Conservation (phyloP, 2,797 vertebrate genomes). For the Oryzias sinensis region DNA sequence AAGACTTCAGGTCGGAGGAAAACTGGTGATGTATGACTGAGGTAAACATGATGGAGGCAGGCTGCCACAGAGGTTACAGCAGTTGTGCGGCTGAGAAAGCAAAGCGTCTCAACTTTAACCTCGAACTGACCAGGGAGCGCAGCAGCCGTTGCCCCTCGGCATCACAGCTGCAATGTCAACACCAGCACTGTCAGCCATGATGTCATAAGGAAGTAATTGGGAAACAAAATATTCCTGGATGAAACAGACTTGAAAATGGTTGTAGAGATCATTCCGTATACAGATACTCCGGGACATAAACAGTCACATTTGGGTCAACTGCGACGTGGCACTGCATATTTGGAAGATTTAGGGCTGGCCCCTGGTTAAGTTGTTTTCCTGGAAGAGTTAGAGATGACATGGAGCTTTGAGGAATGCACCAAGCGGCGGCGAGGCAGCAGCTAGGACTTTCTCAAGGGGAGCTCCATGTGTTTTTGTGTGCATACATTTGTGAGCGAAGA, state of each 20-base stretch:
- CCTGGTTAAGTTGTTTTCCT: slow-evolving; percentile 76
- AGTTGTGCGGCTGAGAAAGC: slow-evolving; percentile 35
- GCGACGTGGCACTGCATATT: slow-evolving; percentile 63
- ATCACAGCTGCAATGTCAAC: slow-evolving; percentile 42
- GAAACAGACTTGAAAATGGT: slow-evolving; percentile 20
- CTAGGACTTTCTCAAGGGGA: slow-evolving; percentile 53
- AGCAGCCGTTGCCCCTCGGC: slow-evolving; percentile 28
- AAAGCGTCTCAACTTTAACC: slow-evolving; percentile 24
- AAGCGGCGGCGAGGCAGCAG: slow-evolving; percentile 53
- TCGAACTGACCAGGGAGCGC: slow-evolving; percentile 24
- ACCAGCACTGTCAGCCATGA: slow-evolving; percentile 39
- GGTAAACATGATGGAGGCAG: slow-evolving; percentile 1
- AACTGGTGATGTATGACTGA: slow-evolving; percentile 7
- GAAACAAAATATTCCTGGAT: slow-evolving; percentile 32
- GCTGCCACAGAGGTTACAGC: slow-evolving; percentile 31
- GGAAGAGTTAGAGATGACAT: slow-evolving; percentile 77
- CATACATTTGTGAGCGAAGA: slow-evolving; percentile 15
- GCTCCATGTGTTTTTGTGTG: slow-evolving; percentile 14
- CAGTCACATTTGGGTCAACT: slow-evolving; percentile 18
- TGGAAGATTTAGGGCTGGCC: slow-evolving; percentile 61
- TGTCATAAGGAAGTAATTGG: slow-evolving; percentile 35
- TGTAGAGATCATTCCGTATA: slow-evolving; percentile 11
- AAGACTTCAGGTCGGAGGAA: slow-evolving; percentile 2
- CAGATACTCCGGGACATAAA: slow-evolving; percentile 7
- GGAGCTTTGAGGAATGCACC: slow-evolving; percentile 77